phyloP scores from a whole-genome alignment of 2,888 invertebrate species.

The Eustalomyia histrio region DNA sequence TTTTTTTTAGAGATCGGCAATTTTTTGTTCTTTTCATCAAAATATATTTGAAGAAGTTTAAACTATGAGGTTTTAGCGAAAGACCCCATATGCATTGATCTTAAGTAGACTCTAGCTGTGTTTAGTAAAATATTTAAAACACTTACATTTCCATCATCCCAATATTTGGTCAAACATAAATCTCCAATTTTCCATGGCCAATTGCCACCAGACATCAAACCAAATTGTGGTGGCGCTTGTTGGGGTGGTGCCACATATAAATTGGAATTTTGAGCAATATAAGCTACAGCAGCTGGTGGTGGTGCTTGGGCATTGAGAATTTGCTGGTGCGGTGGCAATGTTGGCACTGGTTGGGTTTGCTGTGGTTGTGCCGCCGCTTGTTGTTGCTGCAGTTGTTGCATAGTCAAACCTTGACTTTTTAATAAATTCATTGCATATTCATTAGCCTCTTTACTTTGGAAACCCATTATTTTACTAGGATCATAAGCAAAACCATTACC shows the following conservation, averaged over 20 bases:
- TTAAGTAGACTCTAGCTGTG: too few species aligned
- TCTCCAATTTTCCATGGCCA: constrained; percentile 89
- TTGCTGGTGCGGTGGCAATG: constrained; percentile 44
- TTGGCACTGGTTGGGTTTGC: constrained; percentile 47
- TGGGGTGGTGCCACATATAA: constrained; percentile 46
- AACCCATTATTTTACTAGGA: constrained; percentile 79
- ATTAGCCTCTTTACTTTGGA: constrained; percentile 79
- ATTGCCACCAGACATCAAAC: constrained; percentile 74
- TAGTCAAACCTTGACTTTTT: constrained; percentile 75
- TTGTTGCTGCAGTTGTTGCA: constrained; percentile 58
- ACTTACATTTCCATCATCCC: constrained; percentile 93
- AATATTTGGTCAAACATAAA: constrained; percentile 93
- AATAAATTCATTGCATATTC: constrained; percentile 78
- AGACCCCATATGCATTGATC: too few species aligned
- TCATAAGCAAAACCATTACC: constrained; percentile 78
- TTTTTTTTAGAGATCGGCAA: too few species aligned
- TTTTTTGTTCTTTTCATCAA: too few species aligned
- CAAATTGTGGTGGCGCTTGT: constrained; percentile 81
- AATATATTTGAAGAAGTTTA: too few species aligned
- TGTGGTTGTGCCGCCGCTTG: constrained; percentile 38
- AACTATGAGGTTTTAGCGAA: too few species aligned
- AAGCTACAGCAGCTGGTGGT: constrained; percentile 42
- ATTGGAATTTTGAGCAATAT: constrained; percentile 60
- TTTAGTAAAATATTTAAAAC: too few species aligned
- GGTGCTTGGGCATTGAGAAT: constrained; percentile 43